Percentiles rank a stretch among this genome's conserved stretches.
Conservation (phyloP, 2,797 vertebrate species). For the Helostoma temminkii region DNA sequence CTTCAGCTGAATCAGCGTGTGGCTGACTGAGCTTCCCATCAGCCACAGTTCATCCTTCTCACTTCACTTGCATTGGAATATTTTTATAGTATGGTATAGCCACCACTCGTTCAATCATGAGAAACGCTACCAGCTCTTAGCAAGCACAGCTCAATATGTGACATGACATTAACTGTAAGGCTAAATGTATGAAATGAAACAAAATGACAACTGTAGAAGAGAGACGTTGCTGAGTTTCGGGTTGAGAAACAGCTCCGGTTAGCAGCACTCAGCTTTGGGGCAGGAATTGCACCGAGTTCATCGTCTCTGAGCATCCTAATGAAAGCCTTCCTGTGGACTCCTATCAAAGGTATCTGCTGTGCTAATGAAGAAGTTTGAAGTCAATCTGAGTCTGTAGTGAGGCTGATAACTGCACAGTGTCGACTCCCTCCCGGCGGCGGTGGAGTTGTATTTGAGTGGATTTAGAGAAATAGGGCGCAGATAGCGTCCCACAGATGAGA, state of each 20-base stretch:
- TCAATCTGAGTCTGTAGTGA: constrained; percentile 16
- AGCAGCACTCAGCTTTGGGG: neutral
- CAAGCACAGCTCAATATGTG: no score
- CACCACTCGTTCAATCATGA: no score
- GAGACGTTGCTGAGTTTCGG: neutral
- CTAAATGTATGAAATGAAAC: neutral
- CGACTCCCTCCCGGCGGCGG: constrained; percentile 27
- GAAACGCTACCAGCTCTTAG: no score
- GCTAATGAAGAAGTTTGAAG: constrained; percentile 41
- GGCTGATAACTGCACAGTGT: constrained; percentile 27
- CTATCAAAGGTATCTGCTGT: constrained; percentile 14
- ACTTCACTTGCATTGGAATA: no score
- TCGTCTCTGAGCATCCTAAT: neutral
- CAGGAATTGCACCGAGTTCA: neutral
- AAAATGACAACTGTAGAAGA: neutral
- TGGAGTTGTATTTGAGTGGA: constrained; percentile 59
- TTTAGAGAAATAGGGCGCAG: constrained; percentile 71
- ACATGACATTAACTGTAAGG: neutral
- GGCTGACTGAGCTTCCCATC: no score
- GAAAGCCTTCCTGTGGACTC: constrained; percentile 19
- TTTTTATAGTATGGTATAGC: no score
- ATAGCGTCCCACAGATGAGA: constrained; percentile 74
- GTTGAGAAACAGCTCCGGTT: neutral
- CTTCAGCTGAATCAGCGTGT: no score
- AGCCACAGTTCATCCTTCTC: no score